phyloP scores from a whole-genome alignment of 1,140 invertebrate species.

The Diachasmimorpha longicaudata region DNA sequence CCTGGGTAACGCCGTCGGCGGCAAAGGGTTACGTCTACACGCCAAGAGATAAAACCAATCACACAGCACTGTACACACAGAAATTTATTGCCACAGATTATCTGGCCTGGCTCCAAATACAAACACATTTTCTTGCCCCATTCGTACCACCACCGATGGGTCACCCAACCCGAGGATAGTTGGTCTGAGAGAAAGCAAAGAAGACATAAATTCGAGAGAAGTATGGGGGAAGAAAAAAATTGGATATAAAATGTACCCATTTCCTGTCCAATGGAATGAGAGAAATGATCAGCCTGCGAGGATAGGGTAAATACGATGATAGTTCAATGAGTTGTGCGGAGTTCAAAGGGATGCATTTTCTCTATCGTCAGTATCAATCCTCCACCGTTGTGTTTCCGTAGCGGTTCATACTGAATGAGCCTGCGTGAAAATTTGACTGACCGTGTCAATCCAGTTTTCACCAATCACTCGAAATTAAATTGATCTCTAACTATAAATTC shows the following conservation, averaged over 20 bases:
- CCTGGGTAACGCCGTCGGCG: not conserved
- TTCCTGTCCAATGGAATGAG: not conserved
- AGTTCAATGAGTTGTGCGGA: no score
- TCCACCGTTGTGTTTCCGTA: no score
- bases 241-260: not conserved
- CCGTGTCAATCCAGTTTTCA: no score
- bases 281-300: not conserved
- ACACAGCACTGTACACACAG: conserved; percentile 52
- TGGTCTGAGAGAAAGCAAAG: conserved; percentile 6
- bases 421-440: no score
- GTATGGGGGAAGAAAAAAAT: not conserved
- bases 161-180: not conserved
- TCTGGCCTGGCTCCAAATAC: conserved; percentile 57
- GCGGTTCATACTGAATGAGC: no score
- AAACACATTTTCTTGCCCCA: conserved; percentile 52
- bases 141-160: conserved; percentile 7
- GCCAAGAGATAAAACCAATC: conserved; percentile 57
- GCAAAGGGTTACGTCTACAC: conserved; percentile 41
- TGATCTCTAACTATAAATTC: no score
- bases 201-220: conserved; percentile 19
- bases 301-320: no score
- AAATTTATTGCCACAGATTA: conserved; percentile 60
- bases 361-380: no score
- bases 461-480: no score
- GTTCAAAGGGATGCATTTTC: no score